These are phyloP conservation scores for Trogon melanurus DNA, from an alignment of 2,113 vertebrate genomes.

Conservation along the genomic window DNA sequence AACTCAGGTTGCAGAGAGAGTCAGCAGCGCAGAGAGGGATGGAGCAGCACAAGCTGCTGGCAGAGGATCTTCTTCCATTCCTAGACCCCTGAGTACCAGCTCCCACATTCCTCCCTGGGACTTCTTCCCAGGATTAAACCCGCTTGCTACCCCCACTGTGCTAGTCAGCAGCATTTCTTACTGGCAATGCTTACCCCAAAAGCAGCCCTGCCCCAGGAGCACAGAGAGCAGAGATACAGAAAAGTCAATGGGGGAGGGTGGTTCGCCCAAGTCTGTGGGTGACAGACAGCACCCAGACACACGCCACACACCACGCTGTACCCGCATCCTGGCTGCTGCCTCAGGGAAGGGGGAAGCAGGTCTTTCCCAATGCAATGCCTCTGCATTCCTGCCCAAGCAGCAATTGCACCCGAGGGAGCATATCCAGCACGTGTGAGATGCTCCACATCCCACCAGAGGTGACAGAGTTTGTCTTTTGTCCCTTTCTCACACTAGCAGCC, in stretches of 20 bases:
- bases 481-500: background rate
- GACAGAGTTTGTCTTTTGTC: background rate
- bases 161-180: background rate
- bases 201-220: background rate
- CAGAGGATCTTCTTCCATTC: background rate
- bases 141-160: background rate
- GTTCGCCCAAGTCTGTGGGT: fast-evolving
- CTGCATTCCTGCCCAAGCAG: background rate
- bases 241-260: background rate
- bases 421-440: background rate
- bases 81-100: fast-evolving
- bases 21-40: background rate
- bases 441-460: background rate
- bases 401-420: background rate
- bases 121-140: background rate
- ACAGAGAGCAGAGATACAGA: background rate
- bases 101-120: background rate
- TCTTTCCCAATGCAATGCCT: fast-evolving
- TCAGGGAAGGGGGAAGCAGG: background rate
- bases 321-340: background rate
- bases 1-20: background rate
- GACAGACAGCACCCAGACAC: fast-evolving
- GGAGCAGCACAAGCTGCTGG: background rate
- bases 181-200: background rate
- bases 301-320: fast-evolving